Conservation (phyloP, 2,113 vertebrate species). For the Aspidoscelis tigris region DNA sequence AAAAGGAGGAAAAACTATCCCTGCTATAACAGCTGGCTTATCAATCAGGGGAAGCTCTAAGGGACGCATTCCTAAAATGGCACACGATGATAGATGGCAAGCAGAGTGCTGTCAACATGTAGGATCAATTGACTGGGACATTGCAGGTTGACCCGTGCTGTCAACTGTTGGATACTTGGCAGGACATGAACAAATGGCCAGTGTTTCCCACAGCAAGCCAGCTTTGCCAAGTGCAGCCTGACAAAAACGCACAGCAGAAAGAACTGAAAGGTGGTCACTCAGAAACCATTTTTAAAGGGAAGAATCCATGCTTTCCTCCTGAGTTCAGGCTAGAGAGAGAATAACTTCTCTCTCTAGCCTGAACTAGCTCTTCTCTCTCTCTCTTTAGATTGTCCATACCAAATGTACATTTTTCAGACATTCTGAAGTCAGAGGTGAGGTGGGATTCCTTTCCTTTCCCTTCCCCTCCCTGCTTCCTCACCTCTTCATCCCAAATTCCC, state of each 20-base stretch:
- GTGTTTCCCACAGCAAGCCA: too few relatives aligned
- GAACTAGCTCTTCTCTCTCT: too few relatives aligned
- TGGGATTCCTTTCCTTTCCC: too few relatives aligned
- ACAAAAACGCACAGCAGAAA: background rate
- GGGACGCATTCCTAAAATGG: background rate
- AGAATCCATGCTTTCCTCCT: background rate
- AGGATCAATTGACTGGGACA: background rate
- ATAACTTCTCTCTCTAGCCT: too few relatives aligned
- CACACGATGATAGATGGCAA: background rate
- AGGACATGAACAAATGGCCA: background rate
- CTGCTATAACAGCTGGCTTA: too few relatives aligned
- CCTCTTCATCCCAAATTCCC: too few relatives aligned
- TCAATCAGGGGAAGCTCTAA: background rate
- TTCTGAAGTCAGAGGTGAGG: too few relatives aligned
- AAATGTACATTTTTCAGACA: too few relatives aligned
- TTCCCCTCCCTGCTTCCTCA: too few relatives aligned
- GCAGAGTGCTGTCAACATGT: background rate
- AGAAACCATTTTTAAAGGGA: too few relatives aligned
- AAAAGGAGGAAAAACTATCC: background rate
- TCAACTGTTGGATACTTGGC: constrained; percentile 9
- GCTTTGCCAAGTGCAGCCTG: background rate
- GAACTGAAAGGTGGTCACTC: background rate
- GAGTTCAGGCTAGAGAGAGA: background rate
- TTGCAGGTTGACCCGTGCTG: background rate
- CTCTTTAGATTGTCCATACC: too few relatives aligned